Base-by-base conservation (phyloP, 2,113 vertebrate genomes). In the Elephas maximus region DNA sequence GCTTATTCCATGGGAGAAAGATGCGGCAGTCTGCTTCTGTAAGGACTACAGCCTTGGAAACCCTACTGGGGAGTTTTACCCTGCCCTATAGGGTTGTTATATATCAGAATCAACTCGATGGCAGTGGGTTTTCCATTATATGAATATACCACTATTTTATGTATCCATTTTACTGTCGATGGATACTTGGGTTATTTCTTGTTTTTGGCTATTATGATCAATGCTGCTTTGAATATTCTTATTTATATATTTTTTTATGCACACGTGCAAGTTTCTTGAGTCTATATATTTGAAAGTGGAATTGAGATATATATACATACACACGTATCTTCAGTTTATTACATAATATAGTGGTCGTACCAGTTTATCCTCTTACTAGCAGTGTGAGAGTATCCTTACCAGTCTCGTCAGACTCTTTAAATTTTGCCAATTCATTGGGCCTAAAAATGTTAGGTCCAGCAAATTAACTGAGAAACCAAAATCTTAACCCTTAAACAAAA, bases 391-490 rank as follows among this genome's bases (percentile, higher is more conserved):
- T 92, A 14, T 65, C 65, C 57, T 91, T 87, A 71, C 41, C 3
- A 30, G 7, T 94, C 57, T 90, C 88, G 63, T 93, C 45, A 92
- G 76, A 67, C 37, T 90, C 44, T 84, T 90, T 41, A 74, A 65
- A 23, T 80, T 95, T 86, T 92, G 60, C 78, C 28, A 48, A 1
- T 83, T 2, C 45, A 53, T 63, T 71, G 69, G 41, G 51, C 11
- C 90, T 91, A 28, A 77, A 96, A 86, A 65, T 95, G 9, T 89
- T 91, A 74, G 51, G 79, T 92, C 23, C 63, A 74, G 44, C 76
- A 95, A 95, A 90, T 87, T 74, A 88, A 92, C 86, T 71, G 48
- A 97, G 48, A 77, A 92, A 84, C 62, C 80, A 82, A 91, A 97
- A 45, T 18, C 48, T 69, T 67, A 95, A 87, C 18, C n/a, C 84